Conservation (phyloP, 64 coral and sea anemone genomes). For the Montipora sp. region DNA sequence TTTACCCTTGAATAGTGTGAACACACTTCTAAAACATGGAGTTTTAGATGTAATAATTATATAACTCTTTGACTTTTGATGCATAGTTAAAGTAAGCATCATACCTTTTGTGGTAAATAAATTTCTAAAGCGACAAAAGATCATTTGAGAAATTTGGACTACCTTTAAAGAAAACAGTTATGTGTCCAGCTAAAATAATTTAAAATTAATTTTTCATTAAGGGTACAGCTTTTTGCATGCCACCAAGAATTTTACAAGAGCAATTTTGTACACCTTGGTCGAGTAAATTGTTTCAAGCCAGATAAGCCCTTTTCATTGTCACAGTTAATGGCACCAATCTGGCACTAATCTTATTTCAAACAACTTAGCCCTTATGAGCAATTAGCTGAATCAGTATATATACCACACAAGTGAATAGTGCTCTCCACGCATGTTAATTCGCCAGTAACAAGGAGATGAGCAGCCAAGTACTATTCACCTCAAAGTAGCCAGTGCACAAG, state of each 20-base stretch:
- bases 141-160: not conserved
- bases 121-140: not conserved
- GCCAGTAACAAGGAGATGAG: no score
- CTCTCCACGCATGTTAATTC: no score
- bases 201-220: not conserved
- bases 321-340: no score
- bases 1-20: not conserved
- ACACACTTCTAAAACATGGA: constrained; percentile 31
- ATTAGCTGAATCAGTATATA: no score
- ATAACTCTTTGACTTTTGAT: not conserved
- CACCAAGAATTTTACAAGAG: not conserved
- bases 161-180: not conserved
- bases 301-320: no score
- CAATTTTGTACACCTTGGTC: not conserved
- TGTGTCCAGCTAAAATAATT: not conserved
- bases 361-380: no score
- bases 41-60: not conserved
- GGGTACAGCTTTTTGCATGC: not conserved
- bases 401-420: no score
- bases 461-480: no score
- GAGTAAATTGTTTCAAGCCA: no score
- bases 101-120: not conserved
- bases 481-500: no score
- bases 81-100: not conserved
- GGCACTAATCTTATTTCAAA: no score